Conservation (phyloP, 2,888 invertebrate genomes). For the Rhodophaea formosa region DNA sequence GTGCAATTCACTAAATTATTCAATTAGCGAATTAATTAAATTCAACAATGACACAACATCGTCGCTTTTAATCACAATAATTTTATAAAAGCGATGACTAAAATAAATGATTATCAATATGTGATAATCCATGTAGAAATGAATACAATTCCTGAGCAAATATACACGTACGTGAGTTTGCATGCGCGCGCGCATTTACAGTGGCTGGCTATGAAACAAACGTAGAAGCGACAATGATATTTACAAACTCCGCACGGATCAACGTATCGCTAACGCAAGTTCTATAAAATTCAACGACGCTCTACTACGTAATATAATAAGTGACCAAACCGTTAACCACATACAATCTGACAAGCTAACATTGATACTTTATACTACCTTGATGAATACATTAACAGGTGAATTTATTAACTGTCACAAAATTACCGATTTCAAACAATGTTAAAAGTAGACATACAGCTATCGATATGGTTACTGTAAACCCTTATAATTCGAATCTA, state of each 20-base stretch:
- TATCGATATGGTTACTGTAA: constrained; percentile 76
- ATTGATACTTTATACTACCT: constrained; percentile 71
- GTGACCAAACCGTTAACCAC: constrained; percentile 64
- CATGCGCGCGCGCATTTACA: constrained; percentile 36
- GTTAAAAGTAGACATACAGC: constrained; percentile 55
- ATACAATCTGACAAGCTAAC: constrained; percentile 74
- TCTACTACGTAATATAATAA: constrained; percentile 60
- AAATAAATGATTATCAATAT: constrained; percentile 62
- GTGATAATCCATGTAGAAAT: constrained; percentile 57
- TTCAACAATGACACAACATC: constrained; percentile 71
- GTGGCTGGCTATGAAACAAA: constrained; percentile 45
- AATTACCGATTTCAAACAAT: constrained; percentile 68
- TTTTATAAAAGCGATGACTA: constrained; percentile 59
- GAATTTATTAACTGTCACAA: constrained; percentile 69
- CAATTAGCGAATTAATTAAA: constrained; percentile 62
- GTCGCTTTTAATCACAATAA: constrained; percentile 42
- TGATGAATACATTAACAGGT: constrained; percentile 79
- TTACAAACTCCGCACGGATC: constrained; percentile 54
- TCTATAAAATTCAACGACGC: constrained; percentile 68
- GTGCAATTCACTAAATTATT: constrained; percentile 76
- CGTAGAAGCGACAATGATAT: constrained; percentile 59
- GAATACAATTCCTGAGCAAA: constrained; percentile 79
- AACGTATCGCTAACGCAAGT: constrained; percentile 50
- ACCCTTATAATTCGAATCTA: constrained; percentile 55
- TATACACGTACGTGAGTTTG: constrained; percentile 36